These are phyloP conservation scores for Agrilus planipennis DNA, from an alignment of 1,140 invertebrate species.

Conservation along the genomic window DNA sequence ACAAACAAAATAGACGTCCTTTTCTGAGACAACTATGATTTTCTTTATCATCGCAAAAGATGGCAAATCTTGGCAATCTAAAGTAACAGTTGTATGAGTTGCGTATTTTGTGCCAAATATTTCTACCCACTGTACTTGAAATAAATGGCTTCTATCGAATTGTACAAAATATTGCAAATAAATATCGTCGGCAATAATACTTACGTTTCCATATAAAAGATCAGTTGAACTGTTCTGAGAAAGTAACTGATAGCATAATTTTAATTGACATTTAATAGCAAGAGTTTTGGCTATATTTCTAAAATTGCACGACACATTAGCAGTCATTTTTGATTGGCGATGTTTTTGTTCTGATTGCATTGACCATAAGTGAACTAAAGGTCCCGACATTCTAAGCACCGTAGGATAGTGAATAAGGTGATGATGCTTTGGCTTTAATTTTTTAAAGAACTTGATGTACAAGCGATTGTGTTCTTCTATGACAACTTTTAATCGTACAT, in stretches of 20 bases:
- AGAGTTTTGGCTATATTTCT: neutral
- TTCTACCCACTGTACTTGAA: neutral
- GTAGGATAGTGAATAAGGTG: neutral
- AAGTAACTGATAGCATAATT: neutral
- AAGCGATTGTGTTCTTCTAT: neutral
- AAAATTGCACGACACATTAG: neutral
- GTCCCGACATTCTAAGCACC: neutral
- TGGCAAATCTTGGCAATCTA: neutral
- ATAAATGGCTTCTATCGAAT: too few species aligned
- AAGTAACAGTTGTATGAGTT: neutral
- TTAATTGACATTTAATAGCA: neutral
- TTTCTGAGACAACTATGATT: too few species aligned
- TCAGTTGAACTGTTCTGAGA: neutral
- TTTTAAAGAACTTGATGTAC: neutral
- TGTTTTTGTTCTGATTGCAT: conserved; percentile 2
- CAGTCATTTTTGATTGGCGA: neutral
- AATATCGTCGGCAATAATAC: too few species aligned
- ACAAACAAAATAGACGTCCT: too few species aligned
- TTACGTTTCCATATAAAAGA: neutral
- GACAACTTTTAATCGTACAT: neutral
- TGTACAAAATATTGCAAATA: too few species aligned
- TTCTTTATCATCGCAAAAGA: neutral
- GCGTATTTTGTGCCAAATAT: neutral
- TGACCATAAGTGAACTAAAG: neutral
- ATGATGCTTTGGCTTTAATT: conserved; percentile 2